phyloP scores from a whole-genome alignment of 2,797 vertebrate genomes.

The Zalophus californianus region DNA sequence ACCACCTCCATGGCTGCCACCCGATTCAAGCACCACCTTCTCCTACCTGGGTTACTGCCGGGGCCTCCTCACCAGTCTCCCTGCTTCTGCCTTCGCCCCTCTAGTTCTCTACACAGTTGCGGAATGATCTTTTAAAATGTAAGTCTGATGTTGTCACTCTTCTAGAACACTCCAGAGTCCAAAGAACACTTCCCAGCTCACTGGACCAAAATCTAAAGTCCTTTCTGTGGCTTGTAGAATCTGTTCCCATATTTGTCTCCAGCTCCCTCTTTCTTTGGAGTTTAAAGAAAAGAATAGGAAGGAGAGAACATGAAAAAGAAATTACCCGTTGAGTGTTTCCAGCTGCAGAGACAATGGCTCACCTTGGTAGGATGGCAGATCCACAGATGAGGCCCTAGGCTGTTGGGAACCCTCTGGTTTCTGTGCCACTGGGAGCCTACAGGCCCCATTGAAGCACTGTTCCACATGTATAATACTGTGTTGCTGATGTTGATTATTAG shows the following conservation, averaged over 20 bases:
- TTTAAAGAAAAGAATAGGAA: background rate
- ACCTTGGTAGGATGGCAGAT: background rate
- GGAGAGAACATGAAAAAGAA: background rate
- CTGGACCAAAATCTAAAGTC: background rate
- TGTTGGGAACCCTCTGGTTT: background rate
- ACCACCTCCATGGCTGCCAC: fast-evolving
- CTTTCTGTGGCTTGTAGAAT: background rate
- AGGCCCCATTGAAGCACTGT: background rate
- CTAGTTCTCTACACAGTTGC: background rate
- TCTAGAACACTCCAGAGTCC: background rate
- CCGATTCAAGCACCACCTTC: background rate
- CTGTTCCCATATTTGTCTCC: background rate
- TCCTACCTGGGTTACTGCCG: fast-evolving
- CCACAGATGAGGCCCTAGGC: background rate
- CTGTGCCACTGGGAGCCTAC: background rate
- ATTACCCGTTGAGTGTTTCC: background rate
- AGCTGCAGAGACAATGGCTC: background rate
- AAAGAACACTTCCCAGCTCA: background rate
- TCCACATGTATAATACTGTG: too few relatives aligned
- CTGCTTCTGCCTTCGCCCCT: background rate
- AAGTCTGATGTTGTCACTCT: background rate
- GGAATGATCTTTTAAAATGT: background rate
- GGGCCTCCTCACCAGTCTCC: background rate
- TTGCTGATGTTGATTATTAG: background rate
- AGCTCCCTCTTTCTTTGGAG: background rate